Evolutionary conservation across 2,113 vertebrate species (phyloP).

Genomic region (Amazona vittata): DNA sequence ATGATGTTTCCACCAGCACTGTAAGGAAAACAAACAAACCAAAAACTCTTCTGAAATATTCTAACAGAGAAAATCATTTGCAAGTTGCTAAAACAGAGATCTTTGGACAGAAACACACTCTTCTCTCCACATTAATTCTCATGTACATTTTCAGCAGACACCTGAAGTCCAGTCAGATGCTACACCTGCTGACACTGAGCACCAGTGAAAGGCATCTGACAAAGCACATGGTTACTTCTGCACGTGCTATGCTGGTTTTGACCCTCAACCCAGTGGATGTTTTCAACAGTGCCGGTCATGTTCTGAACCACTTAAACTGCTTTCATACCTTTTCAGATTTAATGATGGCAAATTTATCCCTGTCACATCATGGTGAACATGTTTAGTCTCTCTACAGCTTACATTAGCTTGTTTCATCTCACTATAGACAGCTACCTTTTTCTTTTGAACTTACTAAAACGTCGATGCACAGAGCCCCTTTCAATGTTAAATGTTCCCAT

Average conservation of each 20-base stretch:
- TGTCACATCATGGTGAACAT: neutral
- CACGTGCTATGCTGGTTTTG: fast-evolving
- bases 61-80: neutral
- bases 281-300: neutral
- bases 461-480: neutral
- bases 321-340: neutral
- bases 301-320: neutral
- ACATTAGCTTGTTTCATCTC: neutral
- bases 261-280: neutral
- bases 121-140: neutral
- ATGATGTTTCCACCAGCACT: neutral
- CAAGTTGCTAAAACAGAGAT: neutral
- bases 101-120: neutral
- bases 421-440: neutral
- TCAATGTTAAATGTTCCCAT: neutral
- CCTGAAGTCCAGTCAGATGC: neutral
- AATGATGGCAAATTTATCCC: neutral
- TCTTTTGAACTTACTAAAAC: neutral
- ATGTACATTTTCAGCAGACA: fast-evolving
- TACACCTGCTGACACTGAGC: fast-evolving
- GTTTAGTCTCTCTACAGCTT: neutral
- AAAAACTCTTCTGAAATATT: neutral
- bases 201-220: neutral
- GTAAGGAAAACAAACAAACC: neutral
- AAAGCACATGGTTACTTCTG: neutral